These are phyloP conservation scores for Calliphora vomitoria DNA, from an alignment of 2,888 invertebrate species.

Conservation along the genomic window DNA sequence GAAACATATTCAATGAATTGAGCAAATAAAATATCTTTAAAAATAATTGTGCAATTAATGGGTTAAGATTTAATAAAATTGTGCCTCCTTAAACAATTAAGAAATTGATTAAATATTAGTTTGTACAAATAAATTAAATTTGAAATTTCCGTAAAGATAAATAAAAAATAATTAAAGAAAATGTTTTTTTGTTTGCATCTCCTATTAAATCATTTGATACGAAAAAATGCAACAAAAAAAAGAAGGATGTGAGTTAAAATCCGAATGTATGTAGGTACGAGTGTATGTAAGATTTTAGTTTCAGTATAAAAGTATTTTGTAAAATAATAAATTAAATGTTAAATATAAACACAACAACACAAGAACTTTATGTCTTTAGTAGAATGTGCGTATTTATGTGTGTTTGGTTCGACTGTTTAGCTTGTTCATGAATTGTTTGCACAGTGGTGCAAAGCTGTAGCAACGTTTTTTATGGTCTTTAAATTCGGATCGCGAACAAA, in stretches of 20 bases:
- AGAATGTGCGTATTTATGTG: background rate
- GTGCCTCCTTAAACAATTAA: background rate
- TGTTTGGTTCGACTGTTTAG: background rate
- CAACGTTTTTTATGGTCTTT: too few relatives aligned
- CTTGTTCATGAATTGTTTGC: conserved; percentile 1
- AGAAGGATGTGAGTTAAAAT: conserved; percentile 46
- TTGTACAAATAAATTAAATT: conserved; percentile 34
- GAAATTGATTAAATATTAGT: background rate
- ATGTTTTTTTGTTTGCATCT: background rate
- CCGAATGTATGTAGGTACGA: background rate
- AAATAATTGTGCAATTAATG: background rate
- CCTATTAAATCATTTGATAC: conserved; percentile 28
- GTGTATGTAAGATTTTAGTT: background rate
- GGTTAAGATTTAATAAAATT: conserved; percentile 14
- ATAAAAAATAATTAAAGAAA: conserved; percentile 4
- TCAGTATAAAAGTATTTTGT: conserved; percentile 45
- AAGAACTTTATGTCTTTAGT: background rate
- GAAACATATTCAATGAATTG: background rate
- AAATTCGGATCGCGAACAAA: too few relatives aligned
- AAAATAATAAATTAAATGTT: conserved; percentile 69
- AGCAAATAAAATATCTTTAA: background rate
- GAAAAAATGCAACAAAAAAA: background rate
- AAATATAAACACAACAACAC: conserved; percentile 58
- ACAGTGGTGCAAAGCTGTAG: conserved; percentile 20
- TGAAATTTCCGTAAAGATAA: conserved; percentile 46